Base-by-base conservation (phyloP, 2,113 vertebrate species). In the Sclerurus mexicanus region DNA sequence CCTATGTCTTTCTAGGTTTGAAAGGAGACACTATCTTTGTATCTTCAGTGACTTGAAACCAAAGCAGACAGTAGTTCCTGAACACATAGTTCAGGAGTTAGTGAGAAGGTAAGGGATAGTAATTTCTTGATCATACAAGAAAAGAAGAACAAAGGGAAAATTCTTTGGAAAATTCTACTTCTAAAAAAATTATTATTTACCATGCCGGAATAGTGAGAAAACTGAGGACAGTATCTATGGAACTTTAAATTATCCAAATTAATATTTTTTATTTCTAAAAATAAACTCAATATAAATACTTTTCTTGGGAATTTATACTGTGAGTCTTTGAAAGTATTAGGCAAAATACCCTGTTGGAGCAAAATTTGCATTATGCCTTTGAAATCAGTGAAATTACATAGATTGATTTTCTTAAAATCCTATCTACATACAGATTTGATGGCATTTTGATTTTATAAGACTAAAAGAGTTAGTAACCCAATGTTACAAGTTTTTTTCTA, bases 401-500 rank as follows among this genome's bases (percentile, higher is more conserved):
- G 33, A 53, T 9, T 56, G 28, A 68, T 89, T 81, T 80, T 58
- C 42, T 62, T 66, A 59, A 92, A 81, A 81, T 30, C 5, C 0
- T 31, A 40, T 59, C 20, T 6, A 33, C 20, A 25, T 39, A 35
- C 4, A 89, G 76, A 73, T 68, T 33, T 63, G 6, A 55, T 50
- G 14, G 0, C 2, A 49, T 69, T 84, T 85, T 52, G 10, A 78
- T 87, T 87, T 89, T 53, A 87, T n/a, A 72, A 90, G 80, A 59
- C 16, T 24, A 37, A 28, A 5, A 42, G 14, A 21, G 9, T 39
- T 72, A 20, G 16, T 33, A 37, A 31, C 3, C 3, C 4, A 78
- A 50, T 90, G 64, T 82, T 90, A 44, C 44, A 73, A 59, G 63
- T 77, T 93, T 96, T 25, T 97, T 97, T 87, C 28, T 85, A 77